Percentiles rank a stretch among this genome's conserved stretches.
These are phyloP conservation scores for Atta colombica DNA, from an alignment of 1,140 invertebrate genomes.

Conservation along the genomic window DNA sequence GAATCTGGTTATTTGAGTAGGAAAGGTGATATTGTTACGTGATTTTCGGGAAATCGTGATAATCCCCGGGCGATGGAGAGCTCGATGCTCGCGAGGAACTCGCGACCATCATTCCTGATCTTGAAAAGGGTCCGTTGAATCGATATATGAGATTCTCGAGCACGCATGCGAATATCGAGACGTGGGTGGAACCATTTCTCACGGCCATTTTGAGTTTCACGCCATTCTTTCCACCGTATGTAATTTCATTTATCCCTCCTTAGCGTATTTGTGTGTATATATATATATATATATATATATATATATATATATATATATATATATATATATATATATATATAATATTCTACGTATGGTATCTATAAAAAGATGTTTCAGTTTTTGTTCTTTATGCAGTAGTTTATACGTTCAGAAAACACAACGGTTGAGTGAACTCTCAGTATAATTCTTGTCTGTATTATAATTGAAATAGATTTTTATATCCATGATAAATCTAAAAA, in stretches of 20 bases:
- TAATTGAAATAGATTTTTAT: too few species aligned
- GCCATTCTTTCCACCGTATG: constrained; percentile 45
- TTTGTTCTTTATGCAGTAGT: not conserved
- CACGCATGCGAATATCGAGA: constrained; percentile 75
- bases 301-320: too few species aligned
- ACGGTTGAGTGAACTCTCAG: too few species aligned
- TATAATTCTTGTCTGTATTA: too few species aligned
- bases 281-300: too few species aligned
- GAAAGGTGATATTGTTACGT: constrained; percentile 1
- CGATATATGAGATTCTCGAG: constrained; percentile 63
- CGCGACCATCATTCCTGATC: not conserved
- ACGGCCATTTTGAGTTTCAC: constrained; percentile 69
- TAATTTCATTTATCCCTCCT: not conserved
- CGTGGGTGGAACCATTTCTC: constrained; percentile 73
- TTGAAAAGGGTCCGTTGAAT: constrained; percentile 64
- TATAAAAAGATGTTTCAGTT: not conserved
- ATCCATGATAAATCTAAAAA: too few species aligned
- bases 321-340: too few species aligned
- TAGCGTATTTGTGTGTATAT: not conserved
- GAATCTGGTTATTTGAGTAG: not conserved
- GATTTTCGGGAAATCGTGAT: constrained; percentile 46
- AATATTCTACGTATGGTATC: not conserved
- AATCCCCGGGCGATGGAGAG: constrained; percentile 60
- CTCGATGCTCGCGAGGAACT: constrained; percentile 66
- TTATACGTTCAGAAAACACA: too few species aligned